Base-by-base conservation (phyloP, 2,113 vertebrate species). In the Cyphotilapia sp. region DNA sequence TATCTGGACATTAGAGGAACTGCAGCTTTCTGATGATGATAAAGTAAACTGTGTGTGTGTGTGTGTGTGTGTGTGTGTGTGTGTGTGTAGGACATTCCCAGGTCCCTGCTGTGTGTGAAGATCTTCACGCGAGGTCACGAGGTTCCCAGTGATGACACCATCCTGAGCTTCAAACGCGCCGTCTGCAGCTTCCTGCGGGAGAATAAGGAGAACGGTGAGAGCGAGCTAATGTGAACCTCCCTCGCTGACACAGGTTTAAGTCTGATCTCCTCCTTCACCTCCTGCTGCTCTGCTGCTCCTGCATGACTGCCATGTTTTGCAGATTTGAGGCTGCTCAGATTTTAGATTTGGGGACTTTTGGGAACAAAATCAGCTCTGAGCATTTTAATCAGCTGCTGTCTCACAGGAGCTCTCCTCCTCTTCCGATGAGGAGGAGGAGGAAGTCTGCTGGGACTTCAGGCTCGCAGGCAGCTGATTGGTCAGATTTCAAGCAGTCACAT, bases 81-180 rank as follows among this genome's bases (percentile, higher is more conserved):
- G 8, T 90, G 45, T 84, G n/a, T 88, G 57, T 35, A 99, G 98
- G 97, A 99, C 24, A 87, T 99, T 1, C 98, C 98, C 1, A 87
- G 95, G 13, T 95, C 96, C 0, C 45, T 98, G 76, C 45, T 93
- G 76, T 96, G 96, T 27, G 83, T 95, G 1, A 99, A 98, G 96
- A 98, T 98, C 92, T 96, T 95, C 81, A 99, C 98, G 0, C 94
- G 95, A 5, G 98, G 98, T 2, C 98, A 97, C 0, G 88, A 97
- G 13, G 94, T 99, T 22, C 98, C 98, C 1, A 95, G 87, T 42
- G 95, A 95, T 1, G 1, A 84, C 0, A 97, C 96, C 1, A 96
- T 99, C 82, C 93, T 96, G 29, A 96, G 95, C 49, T 99, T 99
- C 93, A 98, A 97, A 12, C 90, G 87, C 0, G 57, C 96, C 0